These are phyloP conservation scores for Sterrhoptilus dennistouni DNA, from an alignment of 2,113 vertebrate genomes.

Conservation along the genomic window DNA sequence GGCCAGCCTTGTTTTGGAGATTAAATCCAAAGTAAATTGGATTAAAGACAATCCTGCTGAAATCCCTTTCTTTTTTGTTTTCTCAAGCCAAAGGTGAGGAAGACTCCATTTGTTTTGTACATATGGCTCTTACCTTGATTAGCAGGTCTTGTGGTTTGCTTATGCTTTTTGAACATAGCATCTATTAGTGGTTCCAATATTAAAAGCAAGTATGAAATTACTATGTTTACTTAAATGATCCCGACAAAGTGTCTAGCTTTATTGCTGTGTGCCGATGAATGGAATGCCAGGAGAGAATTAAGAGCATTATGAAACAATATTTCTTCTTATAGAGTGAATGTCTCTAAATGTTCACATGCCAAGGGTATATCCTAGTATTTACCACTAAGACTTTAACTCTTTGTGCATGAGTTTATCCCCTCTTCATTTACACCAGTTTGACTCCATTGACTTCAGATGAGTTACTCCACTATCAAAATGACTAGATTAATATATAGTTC, in stretches of 20 bases:
- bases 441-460: not conserved
- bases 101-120: slow-evolving; percentile 73
- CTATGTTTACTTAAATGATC: not conserved
- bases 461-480: not conserved
- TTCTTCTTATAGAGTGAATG: not conserved
- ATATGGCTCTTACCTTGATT: slow-evolving; percentile 70
- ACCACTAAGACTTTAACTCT: not conserved
- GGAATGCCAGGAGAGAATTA: not conserved
- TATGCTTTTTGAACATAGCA: slow-evolving; percentile 40
- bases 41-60: slow-evolving; percentile 77
- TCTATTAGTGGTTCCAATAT: not conserved
- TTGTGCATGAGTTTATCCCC: not conserved
- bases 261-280: not conserved
- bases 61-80: slow-evolving; percentile 67
- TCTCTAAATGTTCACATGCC: not conserved
- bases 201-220: slow-evolving; percentile 16
- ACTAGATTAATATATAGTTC: not conserved
- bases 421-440: not conserved
- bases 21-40: slow-evolving; percentile 83
- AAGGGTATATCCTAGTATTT: not conserved
- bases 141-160: slow-evolving; percentile 40
- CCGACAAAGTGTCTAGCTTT: not conserved
- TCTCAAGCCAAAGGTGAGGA: slow-evolving; percentile 70
- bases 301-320: not conserved
- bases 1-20: slow-evolving; percentile 80